phyloP scores from a whole-genome alignment of 2,888 invertebrate species.

The Penaeus monodon region DNA sequence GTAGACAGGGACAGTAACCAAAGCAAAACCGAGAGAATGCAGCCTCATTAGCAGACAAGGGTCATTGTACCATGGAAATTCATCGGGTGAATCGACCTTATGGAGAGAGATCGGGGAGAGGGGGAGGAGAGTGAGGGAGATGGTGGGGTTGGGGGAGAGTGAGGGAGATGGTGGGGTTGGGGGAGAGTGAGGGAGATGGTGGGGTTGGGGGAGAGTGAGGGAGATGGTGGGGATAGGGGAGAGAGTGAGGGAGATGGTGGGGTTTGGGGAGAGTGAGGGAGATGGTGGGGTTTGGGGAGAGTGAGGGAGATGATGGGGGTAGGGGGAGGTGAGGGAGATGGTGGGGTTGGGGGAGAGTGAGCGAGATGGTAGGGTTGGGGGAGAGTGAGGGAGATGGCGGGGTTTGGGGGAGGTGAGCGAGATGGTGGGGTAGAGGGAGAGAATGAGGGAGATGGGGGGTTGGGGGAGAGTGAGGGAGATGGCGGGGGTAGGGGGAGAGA shows the following conservation, averaged over 20 bases:
- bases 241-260: background rate
- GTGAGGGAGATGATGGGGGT: slow-evolving; percentile 4
- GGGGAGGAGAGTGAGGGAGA: background rate
- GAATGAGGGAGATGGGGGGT: background rate
- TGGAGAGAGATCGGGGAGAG: background rate
- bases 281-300: background rate
- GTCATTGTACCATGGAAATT: background rate
- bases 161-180: background rate
- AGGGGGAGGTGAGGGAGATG: background rate
- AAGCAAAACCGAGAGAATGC: too few species aligned
- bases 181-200: background rate
- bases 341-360: background rate
- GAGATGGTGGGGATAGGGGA: background rate
- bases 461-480: background rate
- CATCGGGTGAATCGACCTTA: background rate
- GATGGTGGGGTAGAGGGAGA: background rate
- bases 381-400: background rate
- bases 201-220: background rate
- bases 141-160: background rate
- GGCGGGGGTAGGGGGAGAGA: background rate
- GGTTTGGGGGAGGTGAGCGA: background rate
- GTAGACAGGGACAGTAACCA: too few species aligned
- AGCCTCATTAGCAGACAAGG: background rate
- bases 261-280: background rate
- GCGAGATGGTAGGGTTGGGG: background rate